These are phyloP conservation scores for Dione vanillae DNA, from an alignment of 2,888 invertebrate species.

Conservation along the genomic window DNA sequence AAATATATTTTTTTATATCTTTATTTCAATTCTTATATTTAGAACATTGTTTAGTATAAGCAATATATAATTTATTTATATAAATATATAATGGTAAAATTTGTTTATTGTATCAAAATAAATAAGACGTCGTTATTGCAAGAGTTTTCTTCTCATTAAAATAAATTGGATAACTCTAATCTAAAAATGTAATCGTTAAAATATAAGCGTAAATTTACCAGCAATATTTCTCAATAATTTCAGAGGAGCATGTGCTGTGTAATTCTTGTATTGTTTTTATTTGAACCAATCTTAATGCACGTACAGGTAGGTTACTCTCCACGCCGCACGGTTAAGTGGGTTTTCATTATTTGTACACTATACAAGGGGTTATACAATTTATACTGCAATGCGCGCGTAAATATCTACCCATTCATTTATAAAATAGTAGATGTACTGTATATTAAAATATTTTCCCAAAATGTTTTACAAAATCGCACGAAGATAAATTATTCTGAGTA, in stretches of 20 bases:
- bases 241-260: background rate
- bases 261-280: constrained; percentile 10
- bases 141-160: constrained; percentile 2
- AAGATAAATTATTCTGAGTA: background rate
- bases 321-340: background rate
- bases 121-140: constrained; percentile 6
- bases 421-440: background rate
- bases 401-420: background rate
- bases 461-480: background rate
- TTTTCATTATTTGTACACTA: background rate
- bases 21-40: background rate
- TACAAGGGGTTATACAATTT: background rate
- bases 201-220: background rate
- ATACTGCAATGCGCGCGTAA: background rate
- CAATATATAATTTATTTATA: too few species aligned
- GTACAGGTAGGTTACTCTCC: too few species aligned
- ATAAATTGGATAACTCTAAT: background rate
- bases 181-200: background rate
- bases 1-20: background rate
- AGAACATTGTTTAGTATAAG: background rate
- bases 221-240: background rate
- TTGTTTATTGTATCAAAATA: background rate
- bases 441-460: background rate
- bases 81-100: background rate
- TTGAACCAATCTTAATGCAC: background rate